Evolutionary conservation across 35 echinoderm and acorn worm species (phyloP), one percentile per base, ranked within the genome.

Genomic region (Stichopus chloronotus): DNA sequence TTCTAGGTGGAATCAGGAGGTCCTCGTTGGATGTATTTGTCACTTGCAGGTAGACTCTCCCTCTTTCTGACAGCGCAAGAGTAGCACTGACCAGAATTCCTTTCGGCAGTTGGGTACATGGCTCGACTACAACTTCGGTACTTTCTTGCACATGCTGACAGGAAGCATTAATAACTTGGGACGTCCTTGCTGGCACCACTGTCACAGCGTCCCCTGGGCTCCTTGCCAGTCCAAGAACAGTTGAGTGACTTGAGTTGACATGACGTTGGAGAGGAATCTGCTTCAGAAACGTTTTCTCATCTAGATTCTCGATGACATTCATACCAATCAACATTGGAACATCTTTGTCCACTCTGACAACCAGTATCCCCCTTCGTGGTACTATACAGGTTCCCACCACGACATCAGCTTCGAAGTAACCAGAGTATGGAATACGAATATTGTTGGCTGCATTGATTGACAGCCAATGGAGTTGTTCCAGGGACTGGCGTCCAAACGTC

Each of bases 391-490:
- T n/a, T n/a, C n/a, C n/a, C n/a, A n/a, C n/a, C 16, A 22, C 56
- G 12, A 87, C 53, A 87, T 87, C 55, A 13, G 55, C 56, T 25
- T 87, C 53, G 56, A 87, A 87, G 22, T 87, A 87, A 9, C 84
- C 84, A n/a, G 12, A 58, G 84, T 87, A 87, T n/a, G 84, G 84
- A 16, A 87, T 87, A 63, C 12, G 3, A 12, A 23, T 53, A 17
- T 56, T 56, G 56, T 87, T 87, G 20, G 84, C 84, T 56, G 84
- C 84, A 23, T 87, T 87, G 56, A 87, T 58, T 19, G 43, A 13
- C 9, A 87, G 16, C 57, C 84, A 87, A 25, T 63, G n/a, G 7
- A n/a, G 11, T 23, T 81, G 56, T 13, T 87, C 55, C 17, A 87
- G 59, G 13, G 9, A 22, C n/a, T 55, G 12, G 19, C n/a, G 8